Conservation (phyloP, 2,888 invertebrate species). For the Julus scandinavius region DNA sequence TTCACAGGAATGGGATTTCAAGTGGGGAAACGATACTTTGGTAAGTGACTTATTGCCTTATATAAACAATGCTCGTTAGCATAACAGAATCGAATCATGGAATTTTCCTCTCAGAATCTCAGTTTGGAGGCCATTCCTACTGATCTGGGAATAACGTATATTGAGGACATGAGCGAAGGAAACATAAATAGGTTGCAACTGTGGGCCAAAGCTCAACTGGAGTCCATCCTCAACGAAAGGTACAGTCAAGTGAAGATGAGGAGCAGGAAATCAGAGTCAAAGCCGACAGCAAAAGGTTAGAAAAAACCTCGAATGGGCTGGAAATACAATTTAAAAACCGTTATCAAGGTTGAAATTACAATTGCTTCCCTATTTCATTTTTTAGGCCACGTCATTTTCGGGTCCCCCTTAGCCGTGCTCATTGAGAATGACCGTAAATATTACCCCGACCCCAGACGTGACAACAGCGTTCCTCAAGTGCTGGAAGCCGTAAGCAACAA, state of each 20-base stretch:
- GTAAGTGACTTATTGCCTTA: not conserved
- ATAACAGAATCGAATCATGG: too few species aligned
- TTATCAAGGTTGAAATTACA: too few species aligned
- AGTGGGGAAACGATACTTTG: not conserved
- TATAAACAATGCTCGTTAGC: too few species aligned
- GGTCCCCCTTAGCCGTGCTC: constrained; percentile 83
- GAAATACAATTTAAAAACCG: too few species aligned
- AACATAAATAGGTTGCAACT: not conserved
- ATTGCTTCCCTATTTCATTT: constrained; percentile 67
- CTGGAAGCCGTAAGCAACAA: constrained; percentile 72
- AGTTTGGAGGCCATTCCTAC: not conserved
- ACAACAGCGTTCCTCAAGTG: constrained; percentile 77
- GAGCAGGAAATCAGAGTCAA: not conserved
- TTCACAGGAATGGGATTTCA: constrained; percentile 9
- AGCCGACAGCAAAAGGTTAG: not conserved
- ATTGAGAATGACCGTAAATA: constrained; percentile 85
- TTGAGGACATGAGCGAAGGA: not conserved
- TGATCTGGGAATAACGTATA: constrained; percentile 8
- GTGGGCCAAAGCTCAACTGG: not conserved
- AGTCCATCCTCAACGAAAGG: not conserved
- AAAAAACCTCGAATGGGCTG: not conserved
- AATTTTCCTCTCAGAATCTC: not conserved
- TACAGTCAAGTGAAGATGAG: not conserved
- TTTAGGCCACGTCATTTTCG: constrained; percentile 85
- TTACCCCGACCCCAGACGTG: constrained; percentile 69